Evolutionary conservation across 2,113 vertebrate genomes (phyloP).

Genomic region (Etia nguti): DNA sequence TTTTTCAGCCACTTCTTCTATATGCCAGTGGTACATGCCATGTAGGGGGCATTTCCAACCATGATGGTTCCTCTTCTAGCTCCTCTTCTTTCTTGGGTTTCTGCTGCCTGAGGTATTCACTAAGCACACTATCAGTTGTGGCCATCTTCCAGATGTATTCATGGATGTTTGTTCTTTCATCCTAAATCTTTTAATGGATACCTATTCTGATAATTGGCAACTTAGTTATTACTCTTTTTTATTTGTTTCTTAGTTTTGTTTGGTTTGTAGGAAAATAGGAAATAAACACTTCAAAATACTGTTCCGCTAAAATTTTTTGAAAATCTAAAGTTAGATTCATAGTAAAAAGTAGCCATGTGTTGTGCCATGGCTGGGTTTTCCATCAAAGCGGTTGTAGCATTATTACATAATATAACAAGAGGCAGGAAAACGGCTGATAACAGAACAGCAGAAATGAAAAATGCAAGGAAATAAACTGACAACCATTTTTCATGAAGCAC

Average conservation of each 20-base stretch:
- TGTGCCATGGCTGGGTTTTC: not conserved
- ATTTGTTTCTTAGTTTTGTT: not conserved
- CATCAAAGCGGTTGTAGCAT: not conserved
- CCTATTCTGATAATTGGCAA: too few relatives aligned
- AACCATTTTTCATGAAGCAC: conserved; percentile 4
- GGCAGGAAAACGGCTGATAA: not conserved
- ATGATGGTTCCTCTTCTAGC: too few relatives aligned
- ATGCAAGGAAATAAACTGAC: not conserved
- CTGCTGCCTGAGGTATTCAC: too few relatives aligned
- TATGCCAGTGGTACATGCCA: too few relatives aligned
- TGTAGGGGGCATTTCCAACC: too few relatives aligned
- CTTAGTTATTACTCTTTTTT: not conserved
- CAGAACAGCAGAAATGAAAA: not conserved
- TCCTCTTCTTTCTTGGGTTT: too few relatives aligned
- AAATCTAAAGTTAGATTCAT: not conserved
- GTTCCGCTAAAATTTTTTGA: not conserved
- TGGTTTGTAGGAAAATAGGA: not conserved
- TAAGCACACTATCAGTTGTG: too few relatives aligned
- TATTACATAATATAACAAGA: not conserved
- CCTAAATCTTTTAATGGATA: too few relatives aligned
- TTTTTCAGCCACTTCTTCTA: too few relatives aligned
- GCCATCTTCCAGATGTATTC: too few relatives aligned
- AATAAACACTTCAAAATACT: not conserved
- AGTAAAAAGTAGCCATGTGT: not conserved
- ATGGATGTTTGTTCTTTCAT: too few relatives aligned